Evolutionary conservation across 2,113 vertebrate genomes (phyloP).

Genomic region (Sterrhoptilus dennistouni): DNA sequence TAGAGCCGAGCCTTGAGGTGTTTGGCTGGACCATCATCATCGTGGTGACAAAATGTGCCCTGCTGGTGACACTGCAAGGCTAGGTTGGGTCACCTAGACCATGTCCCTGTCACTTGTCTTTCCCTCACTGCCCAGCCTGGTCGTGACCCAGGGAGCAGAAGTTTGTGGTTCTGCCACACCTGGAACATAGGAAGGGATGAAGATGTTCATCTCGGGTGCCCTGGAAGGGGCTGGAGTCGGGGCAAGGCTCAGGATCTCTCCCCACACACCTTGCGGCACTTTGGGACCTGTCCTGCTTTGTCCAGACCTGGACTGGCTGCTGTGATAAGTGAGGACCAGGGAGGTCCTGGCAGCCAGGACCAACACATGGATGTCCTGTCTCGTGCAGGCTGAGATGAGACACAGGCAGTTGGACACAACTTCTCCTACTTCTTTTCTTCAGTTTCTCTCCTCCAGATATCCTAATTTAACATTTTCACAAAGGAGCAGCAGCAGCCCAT

Average conservation of each 20-base stretch:
- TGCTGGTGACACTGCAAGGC: background rate
- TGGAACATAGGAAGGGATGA: fast-evolving
- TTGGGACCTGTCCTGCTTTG: background rate
- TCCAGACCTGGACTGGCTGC: background rate
- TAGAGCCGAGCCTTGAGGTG: background rate
- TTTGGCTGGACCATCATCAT: fast-evolving
- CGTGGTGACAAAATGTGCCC: background rate
- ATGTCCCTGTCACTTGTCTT: fast-evolving
- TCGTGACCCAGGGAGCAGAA: fast-evolving
- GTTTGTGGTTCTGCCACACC: fast-evolving
- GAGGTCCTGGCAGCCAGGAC: background rate
- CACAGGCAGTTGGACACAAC: fast-evolving
- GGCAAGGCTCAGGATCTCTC: background rate
- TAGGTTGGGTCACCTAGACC: background rate
- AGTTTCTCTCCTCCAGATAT: background rate
- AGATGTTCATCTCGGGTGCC: fast-evolving
- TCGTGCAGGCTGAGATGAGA: background rate
- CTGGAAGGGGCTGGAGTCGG: background rate
- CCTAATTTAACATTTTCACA: background rate
- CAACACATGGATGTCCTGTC: fast-evolving
- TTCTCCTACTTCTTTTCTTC: background rate
- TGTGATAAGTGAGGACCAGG: background rate
- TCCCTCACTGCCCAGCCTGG: background rate
- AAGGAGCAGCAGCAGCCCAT: background rate
- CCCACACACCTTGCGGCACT: fast-evolving